Percentiles rank a stretch among this genome's conserved stretches.
Evolutionary conservation across 2,888 invertebrate genomes (phyloP).

Genomic region (Epirrhoe alternata): DNA sequence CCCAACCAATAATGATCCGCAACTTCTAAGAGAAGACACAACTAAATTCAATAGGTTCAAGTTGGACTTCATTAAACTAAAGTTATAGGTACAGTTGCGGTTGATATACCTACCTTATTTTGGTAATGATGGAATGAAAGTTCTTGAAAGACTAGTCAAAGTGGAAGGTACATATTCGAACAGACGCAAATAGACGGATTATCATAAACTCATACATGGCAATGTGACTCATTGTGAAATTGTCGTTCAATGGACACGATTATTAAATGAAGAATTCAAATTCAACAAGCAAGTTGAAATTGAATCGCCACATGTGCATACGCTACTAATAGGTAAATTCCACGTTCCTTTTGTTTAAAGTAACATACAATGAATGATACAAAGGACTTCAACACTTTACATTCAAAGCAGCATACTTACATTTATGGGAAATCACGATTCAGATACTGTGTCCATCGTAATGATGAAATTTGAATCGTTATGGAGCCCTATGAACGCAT

Average conservation of each 20-base stretch:
- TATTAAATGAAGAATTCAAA: conserved; percentile 21
- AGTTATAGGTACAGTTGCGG: no score
- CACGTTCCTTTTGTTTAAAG: conserved; percentile 24
- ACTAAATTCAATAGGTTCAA: no score
- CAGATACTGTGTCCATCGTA: conserved; percentile 22
- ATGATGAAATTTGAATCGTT: conserved; percentile 28
- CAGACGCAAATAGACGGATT: conserved; percentile 5
- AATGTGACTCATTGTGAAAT: conserved; percentile 11
- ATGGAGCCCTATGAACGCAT: not conserved
- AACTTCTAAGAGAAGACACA: no score
- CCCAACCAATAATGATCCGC: not conserved
- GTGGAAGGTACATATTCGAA: not conserved
- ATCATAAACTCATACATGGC: conserved; percentile 3
- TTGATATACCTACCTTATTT: not conserved
- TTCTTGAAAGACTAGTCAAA: not conserved
- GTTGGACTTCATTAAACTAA: no score
- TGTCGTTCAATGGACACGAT: conserved; percentile 15
- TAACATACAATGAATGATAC: conserved; percentile 23
- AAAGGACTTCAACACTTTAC: conserved; percentile 19
- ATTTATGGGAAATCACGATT: conserved; percentile 31
- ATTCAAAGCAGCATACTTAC: conserved; percentile 25
- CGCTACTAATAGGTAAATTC: conserved; percentile 6
- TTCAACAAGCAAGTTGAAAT: conserved; percentile 15
- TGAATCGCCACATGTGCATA: conserved; percentile 9
- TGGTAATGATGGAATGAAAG: not conserved